phyloP scores from a whole-genome alignment of 1,140 invertebrate genomes.

The Asobara japonica region DNA sequence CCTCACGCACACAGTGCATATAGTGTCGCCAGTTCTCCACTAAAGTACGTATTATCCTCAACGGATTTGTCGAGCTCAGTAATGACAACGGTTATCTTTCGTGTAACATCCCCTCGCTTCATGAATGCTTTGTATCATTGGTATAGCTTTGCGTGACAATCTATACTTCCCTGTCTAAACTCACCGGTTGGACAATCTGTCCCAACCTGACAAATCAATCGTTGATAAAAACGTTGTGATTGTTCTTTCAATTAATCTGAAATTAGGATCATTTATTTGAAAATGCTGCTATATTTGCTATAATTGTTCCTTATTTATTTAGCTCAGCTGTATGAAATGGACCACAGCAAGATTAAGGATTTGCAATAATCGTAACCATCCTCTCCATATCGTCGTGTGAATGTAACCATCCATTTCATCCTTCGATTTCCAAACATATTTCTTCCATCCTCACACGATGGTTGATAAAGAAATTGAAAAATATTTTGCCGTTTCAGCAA shows the following conservation, averaged over 20 bases:
- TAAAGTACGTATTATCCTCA: conserved; percentile 32
- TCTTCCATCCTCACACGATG: neutral
- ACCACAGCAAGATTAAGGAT: too few relatives aligned
- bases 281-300: too few relatives aligned
- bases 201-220: neutral
- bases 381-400: too few relatives aligned
- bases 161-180: neutral
- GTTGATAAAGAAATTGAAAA: neutral
- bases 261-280: too few relatives aligned
- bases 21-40: conserved; percentile 29
- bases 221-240: neutral
- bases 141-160: neutral
- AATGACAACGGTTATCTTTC: conserved; percentile 9
- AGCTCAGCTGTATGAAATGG: too few relatives aligned
- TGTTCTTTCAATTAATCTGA: too few relatives aligned
- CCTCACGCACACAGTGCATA: conserved; percentile 28
- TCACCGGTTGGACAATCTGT: neutral
- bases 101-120: neutral
- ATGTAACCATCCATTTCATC: too few relatives aligned
- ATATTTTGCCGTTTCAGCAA: neutral
- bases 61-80: conserved; percentile 13
- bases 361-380: too few relatives aligned
- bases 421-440: neutral
- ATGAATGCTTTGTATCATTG: neutral
- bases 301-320: too few relatives aligned